Evolutionary conservation across 2,113 vertebrate species (phyloP).

Genomic region (Furnarius figulus): DNA sequence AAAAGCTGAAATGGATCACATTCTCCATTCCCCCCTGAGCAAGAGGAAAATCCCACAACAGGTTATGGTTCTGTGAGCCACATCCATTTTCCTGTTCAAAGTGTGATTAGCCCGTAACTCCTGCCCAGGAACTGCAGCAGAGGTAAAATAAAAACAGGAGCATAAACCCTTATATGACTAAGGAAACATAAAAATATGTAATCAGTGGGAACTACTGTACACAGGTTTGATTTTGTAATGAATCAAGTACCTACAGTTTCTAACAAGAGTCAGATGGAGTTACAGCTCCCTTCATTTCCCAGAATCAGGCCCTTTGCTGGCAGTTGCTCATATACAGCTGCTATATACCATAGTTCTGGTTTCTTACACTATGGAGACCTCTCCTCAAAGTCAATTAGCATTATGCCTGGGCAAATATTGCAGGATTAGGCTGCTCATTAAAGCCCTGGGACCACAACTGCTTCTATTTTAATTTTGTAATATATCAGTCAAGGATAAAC

Average conservation of each 20-base stretch:
- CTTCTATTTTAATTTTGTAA: background rate
- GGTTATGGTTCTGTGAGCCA: background rate
- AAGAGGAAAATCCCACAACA: background rate
- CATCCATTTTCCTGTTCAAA: background rate
- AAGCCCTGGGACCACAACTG: background rate
- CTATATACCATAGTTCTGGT: background rate
- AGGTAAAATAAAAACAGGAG: background rate
- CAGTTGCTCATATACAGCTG: background rate
- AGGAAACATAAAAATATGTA: background rate
- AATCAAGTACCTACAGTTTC: background rate
- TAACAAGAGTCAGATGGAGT: background rate
- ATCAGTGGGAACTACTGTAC: background rate
- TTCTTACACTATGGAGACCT: background rate
- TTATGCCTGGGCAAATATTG: background rate
- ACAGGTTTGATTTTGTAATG: background rate
- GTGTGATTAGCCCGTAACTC: background rate
- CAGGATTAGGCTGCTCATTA: background rate
- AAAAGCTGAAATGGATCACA: background rate
- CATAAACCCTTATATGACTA: background rate
- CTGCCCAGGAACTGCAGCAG: background rate
- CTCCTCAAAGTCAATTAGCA: background rate
- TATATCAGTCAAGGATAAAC: background rate
- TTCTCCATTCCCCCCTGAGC: background rate
- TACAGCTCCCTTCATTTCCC: background rate
- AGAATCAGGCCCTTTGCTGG: background rate